A percentile compares a stretch with the other conserved stretches of the same genome.
Conservation (phyloP, 1,140 invertebrate genomes). For the Diachasmimorpha longicaudata region DNA sequence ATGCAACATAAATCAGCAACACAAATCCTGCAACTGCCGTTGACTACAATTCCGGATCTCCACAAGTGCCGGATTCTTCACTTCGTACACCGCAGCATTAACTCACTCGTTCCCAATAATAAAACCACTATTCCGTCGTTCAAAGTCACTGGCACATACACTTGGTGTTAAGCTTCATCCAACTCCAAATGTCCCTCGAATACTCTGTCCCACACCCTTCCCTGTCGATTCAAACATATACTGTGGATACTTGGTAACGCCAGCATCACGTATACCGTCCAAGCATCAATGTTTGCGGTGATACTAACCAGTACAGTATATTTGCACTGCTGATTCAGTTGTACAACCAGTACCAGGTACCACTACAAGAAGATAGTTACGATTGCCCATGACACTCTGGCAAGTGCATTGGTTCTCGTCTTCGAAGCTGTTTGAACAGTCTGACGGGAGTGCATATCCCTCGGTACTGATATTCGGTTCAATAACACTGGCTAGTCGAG, state of each 20-base stretch:
- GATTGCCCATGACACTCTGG: slow-evolving; percentile 23
- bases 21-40: no score
- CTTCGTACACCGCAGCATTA: no score
- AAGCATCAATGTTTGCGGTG: slow-evolving; percentile 49
- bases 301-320: slow-evolving; percentile 50
- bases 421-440: slow-evolving; percentile 40
- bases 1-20: neutral
- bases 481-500: neutral
- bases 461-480: neutral
- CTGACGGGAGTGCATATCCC: slow-evolving; percentile 28
- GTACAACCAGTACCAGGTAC: slow-evolving; percentile 36
- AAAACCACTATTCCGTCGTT: neutral
- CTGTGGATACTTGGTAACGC: neutral
- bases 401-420: slow-evolving; percentile 34
- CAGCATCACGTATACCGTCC: slow-evolving; percentile 28
- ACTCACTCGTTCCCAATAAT: neutral
- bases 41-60: no score
- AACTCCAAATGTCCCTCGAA: neutral
- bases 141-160: neutral
- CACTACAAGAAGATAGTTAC: slow-evolving; percentile 17
- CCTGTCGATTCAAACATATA: neutral
- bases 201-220: neutral
- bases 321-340: slow-evolving; percentile 44
- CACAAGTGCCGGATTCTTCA: no score
- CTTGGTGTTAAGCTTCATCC: neutral